A percentile compares a stretch with the other conserved stretches of the same genome.
Conservation (phyloP, 2,888 invertebrate genomes). For the Bhutanitis thaidina region DNA sequence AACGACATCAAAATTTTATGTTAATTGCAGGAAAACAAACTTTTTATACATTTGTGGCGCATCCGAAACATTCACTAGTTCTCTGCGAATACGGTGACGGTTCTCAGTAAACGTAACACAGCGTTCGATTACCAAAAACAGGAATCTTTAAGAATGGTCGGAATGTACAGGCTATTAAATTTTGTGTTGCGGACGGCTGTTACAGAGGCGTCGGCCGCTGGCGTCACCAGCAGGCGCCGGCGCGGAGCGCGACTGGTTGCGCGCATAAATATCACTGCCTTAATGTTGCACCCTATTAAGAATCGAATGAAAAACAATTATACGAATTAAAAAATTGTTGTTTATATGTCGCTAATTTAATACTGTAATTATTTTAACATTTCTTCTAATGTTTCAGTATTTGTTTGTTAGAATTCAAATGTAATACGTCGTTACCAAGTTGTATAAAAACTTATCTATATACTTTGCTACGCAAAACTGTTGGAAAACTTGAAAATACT, state of each 20-base stretch:
- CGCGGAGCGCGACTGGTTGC: conserved; percentile 32
- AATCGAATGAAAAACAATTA: conserved; percentile 33
- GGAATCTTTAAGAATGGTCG: conserved; percentile 54
- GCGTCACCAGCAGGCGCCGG: conserved; percentile 56
- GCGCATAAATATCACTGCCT: conserved; percentile 32
- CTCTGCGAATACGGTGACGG: conserved; percentile 29
- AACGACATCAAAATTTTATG: neutral
- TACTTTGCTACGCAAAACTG: conserved; percentile 15
- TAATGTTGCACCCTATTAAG: conserved; percentile 34
- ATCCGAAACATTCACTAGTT: neutral
- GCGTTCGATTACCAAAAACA: conserved; percentile 46
- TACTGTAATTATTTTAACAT: too few species aligned
- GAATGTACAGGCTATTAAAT: conserved; percentile 65
- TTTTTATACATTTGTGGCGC: neutral
- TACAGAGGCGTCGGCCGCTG: conserved; percentile 37
- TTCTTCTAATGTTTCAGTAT: too few species aligned
- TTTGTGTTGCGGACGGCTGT: conserved; percentile 49
- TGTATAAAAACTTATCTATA: neutral
- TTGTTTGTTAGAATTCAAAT: too few species aligned
- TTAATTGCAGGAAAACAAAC: neutral
- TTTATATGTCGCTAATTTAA: too few species aligned
- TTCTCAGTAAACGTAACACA: conserved; percentile 39
- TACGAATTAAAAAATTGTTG: conserved; percentile 4
- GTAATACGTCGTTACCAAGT: too few species aligned
- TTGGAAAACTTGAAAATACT: conserved; percentile 16